These are phyloP conservation scores for Drosophila obscura DNA, from an alignment of 1,140 invertebrate species.

Conservation along the genomic window DNA sequence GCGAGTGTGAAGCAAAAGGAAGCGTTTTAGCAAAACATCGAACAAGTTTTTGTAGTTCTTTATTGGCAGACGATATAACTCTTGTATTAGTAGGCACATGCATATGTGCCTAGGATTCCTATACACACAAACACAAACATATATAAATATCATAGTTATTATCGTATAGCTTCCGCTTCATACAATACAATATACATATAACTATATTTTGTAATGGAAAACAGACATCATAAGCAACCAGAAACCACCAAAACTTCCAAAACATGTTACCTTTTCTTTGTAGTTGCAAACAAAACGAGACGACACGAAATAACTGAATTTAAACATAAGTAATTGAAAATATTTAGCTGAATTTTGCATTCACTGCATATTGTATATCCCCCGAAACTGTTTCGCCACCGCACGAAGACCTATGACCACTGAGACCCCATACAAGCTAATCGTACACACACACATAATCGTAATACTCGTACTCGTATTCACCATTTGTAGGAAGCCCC, in stretches of 20 bases:
- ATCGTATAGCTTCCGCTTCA: constrained; percentile 71
- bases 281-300: constrained; percentile 27
- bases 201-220: constrained; percentile 35
- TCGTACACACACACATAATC: constrained; percentile 15
- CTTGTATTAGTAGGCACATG: constrained; percentile 39
- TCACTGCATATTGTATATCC: constrained; percentile 58
- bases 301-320: constrained; percentile 56
- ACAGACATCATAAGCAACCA: constrained; percentile 60
- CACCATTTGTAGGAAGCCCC: constrained; percentile 33
- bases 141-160: constrained; percentile 40
- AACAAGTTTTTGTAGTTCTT: constrained; percentile 73
- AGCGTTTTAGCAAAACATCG: constrained; percentile 69
- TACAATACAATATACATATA: constrained; percentile 2
- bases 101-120: constrained; percentile 20
- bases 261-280: constrained; percentile 76
- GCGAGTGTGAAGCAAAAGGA: constrained; percentile 49
- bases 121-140: constrained; percentile 25
- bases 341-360: constrained; percentile 78
- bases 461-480: constrained; percentile 15
- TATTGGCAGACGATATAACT: constrained; percentile 49
- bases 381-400: constrained; percentile 36
- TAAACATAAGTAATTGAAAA: constrained; percentile 77
- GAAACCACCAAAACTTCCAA: constrained; percentile 78
- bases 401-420: constrained; percentile 28
- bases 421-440: constrained; percentile 67